Evolutionary conservation across 2,888 invertebrate genomes (phyloP), one percentile per base, ranked within the genome.

Genomic region (Allophyes oxyacanthae): DNA sequence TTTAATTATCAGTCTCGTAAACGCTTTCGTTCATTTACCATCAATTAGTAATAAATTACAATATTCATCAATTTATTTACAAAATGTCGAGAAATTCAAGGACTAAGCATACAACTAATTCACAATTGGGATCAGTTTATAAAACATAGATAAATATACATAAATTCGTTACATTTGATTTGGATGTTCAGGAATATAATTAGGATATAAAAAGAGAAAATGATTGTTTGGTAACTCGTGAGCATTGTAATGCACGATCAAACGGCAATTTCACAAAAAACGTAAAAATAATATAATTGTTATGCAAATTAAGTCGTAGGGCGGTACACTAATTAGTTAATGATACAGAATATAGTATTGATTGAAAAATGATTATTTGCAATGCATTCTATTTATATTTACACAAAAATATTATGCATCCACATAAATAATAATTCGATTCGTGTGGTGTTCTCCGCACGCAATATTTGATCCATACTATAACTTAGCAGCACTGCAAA

Each of bases 1-100:
- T 75, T 77, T 76, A 76, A 63, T 58, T 79, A 81, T 89, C 89
- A 89, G 89, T 90, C 89, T 86, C 84, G 66, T 74, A 82, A 85
- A 87, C 84, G 75, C 69, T 66, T 63, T 64, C 73, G 79, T 81
- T 82, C 82, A 78, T 77, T 77, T 77, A 77, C 80, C 72, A 81
- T 81, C 68, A 75, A 78, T 67, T 70, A 78, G 64, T 78, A 82
- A 84, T 82, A 85, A 84, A 77, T 80, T 79, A 81, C 61, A 75
- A 71, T 75, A 75, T 79, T 70, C 54, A 76, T 62, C 51, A 77
- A 81, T 79, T 79, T 83, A 73, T 73, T 51, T 76, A 73, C 77
- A 81, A 80, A 72, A 65, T 65, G 60, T 72, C 56, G 64, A 68
- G 61, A 72, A 70, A 58, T 68, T 64, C 55, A 60, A 64, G 44